Base-by-base conservation (phyloP, 2,888 invertebrate species). In the Itoplectis maculator region DNA sequence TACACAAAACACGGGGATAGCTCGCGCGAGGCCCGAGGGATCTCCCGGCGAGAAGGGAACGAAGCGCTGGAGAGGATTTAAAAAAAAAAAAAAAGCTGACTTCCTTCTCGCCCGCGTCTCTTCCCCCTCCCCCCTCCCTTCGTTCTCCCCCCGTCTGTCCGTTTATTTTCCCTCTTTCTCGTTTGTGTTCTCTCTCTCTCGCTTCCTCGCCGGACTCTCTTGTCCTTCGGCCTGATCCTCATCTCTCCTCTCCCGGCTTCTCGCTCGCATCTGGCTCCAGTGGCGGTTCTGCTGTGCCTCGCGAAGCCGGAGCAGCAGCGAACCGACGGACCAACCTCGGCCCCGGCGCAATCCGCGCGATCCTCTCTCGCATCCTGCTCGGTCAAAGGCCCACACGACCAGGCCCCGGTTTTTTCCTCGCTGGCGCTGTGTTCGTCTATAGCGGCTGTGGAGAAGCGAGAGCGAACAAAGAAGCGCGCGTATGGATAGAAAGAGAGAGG, bases 311-410 rank as follows among this genome's bases (percentile, higher is more conserved):
- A 56, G 7, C 4, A 45, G 5, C 20, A 54, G 40, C 66, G 4
- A 42, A 37, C 37, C 49, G 13, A 45, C 51, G 29, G 29, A n/a
- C n/a, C 29, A 29, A 5, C 3, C 29, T 29, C 29, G 29, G 13
- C 20, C 11, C 42, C 63, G 59, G 69, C 78, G 49, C 51, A 69
- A 81, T 74, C 45, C 73, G 54, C 51, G 72, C 51, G n/a, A n/a
- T 29, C 29, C 29, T 2, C 29, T 56, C 72, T 73, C 77, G 68
- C 78, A 69, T 81, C 73, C 81, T 78, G 81, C 69, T 78, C 81
- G 68, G 77, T 77, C 81, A 68, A 76, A 77, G 77, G 76, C 76
- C 68, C 65, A 61, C 40, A n/a, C n/a, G n/a, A n/a, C n/a, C 35
- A 66, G 54, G 23, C 29, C 20, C n/a, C 23, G 49, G 68, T 18